These are phyloP conservation scores for Rotaria magnacalcarata DNA, from an alignment of 2,888 invertebrate genomes.

Conservation along the genomic window DNA sequence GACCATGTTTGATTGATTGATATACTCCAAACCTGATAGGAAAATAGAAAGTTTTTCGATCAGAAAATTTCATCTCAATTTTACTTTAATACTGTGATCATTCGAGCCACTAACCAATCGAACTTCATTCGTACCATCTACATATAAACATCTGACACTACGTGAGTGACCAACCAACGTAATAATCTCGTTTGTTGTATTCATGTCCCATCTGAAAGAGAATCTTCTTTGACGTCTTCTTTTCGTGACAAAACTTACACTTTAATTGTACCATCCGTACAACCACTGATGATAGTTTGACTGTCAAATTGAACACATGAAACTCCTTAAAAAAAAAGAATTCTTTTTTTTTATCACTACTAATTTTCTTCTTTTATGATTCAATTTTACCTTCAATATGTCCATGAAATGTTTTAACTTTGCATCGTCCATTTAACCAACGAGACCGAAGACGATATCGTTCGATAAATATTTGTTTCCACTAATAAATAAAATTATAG, in stretches of 20 bases:
- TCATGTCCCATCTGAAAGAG: slow-evolving; percentile 53
- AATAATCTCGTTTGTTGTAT: slow-evolving; percentile 62
- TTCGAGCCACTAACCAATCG: slow-evolving; percentile 57
- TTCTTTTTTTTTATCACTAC: background rate
- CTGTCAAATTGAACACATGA: slow-evolving; percentile 64
- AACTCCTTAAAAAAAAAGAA: slow-evolving; percentile 53
- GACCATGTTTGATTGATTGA: slow-evolving; percentile 61
- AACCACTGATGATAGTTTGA: slow-evolving; percentile 62
- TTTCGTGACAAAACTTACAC: slow-evolving; percentile 49
- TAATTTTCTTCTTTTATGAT: background rate
- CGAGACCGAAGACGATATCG: slow-evolving; percentile 60
- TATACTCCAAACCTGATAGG: slow-evolving; percentile 60
- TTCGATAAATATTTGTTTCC: slow-evolving; percentile 62
- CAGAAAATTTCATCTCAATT: background rate
- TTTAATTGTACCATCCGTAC: slow-evolving; percentile 63
- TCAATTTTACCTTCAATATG: slow-evolving; percentile 60
- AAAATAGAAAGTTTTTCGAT: background rate
- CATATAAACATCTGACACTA: slow-evolving; percentile 62
- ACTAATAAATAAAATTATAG: slow-evolving; percentile 52
- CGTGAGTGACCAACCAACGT: slow-evolving; percentile 63
- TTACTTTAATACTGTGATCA: slow-evolving; percentile 60
- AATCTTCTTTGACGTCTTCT: too few species aligned
- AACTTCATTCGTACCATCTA: slow-evolving; percentile 56
- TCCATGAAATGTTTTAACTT: slow-evolving; percentile 62
- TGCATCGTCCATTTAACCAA: slow-evolving; percentile 62